Evolutionary conservation across 2,797 vertebrate species (phyloP).

Genomic region (Varecia variegata): DNA sequence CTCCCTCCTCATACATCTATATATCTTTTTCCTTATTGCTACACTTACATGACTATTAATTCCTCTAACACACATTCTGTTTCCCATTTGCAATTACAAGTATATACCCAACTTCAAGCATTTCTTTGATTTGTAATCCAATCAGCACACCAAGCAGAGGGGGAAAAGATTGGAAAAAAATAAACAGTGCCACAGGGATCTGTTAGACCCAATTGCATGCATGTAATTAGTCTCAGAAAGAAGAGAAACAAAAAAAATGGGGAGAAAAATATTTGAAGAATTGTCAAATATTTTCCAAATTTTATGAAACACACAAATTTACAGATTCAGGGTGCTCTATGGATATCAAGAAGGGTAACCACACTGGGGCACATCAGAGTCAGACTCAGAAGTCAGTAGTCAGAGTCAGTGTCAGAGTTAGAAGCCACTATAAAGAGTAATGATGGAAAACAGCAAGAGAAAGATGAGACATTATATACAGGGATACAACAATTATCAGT

Average conservation of each 20-base stretch:
- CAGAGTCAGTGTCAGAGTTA: neutral
- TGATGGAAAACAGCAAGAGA: neutral
- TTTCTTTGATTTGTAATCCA: neutral
- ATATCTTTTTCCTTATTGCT: neutral
- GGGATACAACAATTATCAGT: neutral
- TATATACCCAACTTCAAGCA: neutral
- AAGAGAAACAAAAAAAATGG: neutral
- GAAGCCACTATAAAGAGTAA: neutral
- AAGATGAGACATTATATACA: neutral
- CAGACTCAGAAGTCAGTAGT: neutral
- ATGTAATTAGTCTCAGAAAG: neutral
- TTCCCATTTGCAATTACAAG: neutral
- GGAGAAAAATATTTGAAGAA: neutral
- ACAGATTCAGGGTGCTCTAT: neutral
- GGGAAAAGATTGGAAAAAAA: neutral
- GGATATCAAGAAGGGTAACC: neutral
- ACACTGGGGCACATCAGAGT: neutral
- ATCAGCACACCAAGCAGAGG: neutral
- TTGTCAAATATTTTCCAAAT: conserved; percentile 8
- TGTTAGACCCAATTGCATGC: neutral
- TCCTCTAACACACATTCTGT: neutral
- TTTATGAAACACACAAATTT: neutral
- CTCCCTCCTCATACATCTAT: neutral
- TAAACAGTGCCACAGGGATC: neutral
- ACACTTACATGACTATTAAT: neutral